Evolutionary conservation across 2,888 invertebrate species (phyloP).

Genomic region (Imbricaverruca yamaguchii): DNA sequence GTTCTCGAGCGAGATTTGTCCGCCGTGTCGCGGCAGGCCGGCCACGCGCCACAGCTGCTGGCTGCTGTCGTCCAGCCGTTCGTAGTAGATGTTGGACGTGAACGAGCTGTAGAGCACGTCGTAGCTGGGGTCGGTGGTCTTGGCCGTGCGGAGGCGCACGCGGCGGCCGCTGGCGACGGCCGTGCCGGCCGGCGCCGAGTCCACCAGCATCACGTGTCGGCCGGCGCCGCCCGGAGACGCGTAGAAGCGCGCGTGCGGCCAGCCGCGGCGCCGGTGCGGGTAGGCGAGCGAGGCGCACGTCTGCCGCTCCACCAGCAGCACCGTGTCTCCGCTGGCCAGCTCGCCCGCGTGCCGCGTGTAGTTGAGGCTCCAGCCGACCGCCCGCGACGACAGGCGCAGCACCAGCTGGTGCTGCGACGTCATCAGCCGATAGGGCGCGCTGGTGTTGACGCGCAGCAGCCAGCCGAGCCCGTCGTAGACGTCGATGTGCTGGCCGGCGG

Average conservation of each 20-base stretch:
- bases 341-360: background rate
- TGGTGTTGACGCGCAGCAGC: background rate
- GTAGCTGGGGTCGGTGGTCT: background rate
- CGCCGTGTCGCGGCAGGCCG: slow-evolving; percentile 7
- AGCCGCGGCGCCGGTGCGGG: slow-evolving; percentile 11
- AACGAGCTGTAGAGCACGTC: slow-evolving; percentile 6
- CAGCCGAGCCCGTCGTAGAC: slow-evolving; percentile 7
- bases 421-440: background rate
- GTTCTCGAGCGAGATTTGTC: background rate
- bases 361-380: background rate
- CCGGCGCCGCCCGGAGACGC: background rate
- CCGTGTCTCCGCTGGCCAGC: background rate
- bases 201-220: background rate
- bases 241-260: slow-evolving; percentile 5
- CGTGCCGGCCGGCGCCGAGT: background rate
- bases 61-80: slow-evolving; percentile 9
- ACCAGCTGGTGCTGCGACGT: slow-evolving; percentile 11
- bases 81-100: slow-evolving; percentile 3
- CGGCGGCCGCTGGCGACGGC: background rate
- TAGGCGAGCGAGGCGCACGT: background rate
- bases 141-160: background rate
- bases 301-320: background rate
- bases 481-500: background rate
- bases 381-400: background rate
- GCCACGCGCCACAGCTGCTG: slow-evolving; percentile 12